Percentiles rank a stretch among this genome's conserved stretches.
Evolutionary conservation across 2,888 invertebrate genomes (phyloP).

Genomic region (Ischnura elegans): DNA sequence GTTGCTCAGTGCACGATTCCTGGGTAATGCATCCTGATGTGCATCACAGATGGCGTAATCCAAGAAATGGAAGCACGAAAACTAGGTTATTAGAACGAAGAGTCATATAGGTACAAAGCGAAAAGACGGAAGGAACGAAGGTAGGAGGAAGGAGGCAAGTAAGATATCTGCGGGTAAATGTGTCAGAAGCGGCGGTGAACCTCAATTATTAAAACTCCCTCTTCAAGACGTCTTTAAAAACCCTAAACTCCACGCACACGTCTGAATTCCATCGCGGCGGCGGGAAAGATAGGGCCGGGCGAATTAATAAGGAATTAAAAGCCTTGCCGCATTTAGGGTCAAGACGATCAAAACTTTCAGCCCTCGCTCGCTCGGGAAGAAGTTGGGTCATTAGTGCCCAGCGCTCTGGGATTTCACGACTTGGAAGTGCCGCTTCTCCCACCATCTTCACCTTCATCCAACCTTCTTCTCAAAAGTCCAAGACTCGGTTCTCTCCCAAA

Average conservation of each 20-base stretch:
- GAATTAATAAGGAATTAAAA: constrained; percentile 4
- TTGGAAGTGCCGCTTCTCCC: too few species aligned
- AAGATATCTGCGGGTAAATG: too few species aligned
- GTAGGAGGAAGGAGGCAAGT: too few species aligned
- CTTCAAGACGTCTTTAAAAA: not conserved
- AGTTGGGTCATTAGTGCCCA: not conserved
- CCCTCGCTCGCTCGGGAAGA: not conserved
- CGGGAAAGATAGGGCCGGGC: not conserved
- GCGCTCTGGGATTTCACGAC: too few species aligned
- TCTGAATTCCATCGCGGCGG: not conserved
- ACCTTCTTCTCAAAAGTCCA: too few species aligned
- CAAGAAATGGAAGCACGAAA: too few species aligned
- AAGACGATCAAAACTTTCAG: not conserved
- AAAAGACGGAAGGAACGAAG: not conserved
- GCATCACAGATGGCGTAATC: too few species aligned
- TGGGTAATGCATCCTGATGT: too few species aligned
- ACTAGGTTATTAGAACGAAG: too few species aligned
- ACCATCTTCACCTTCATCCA: too few species aligned
- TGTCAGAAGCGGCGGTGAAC: not conserved
- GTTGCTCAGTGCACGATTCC: too few species aligned
- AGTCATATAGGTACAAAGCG: not conserved
- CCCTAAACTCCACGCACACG: not conserved
- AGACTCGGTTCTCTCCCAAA: too few species aligned
- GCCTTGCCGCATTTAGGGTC: not conserved
- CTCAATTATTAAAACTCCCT: not conserved